Percentiles rank a stretch among this genome's conserved stretches.
Conservation (phyloP, 2,113 vertebrate species). For the Craseonycteris thonglongyai region DNA sequence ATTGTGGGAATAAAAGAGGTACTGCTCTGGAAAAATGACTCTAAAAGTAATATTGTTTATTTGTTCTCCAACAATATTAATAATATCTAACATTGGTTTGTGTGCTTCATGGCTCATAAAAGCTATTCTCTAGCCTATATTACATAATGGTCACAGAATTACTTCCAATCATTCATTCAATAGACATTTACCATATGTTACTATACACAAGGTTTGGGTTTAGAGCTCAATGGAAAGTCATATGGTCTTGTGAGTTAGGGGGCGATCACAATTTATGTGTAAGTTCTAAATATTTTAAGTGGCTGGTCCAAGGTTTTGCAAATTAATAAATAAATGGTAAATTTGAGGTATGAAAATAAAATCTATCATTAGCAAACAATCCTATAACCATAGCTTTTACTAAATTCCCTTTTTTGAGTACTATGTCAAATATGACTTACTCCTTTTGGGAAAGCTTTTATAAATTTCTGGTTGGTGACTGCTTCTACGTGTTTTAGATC, state of each 20-base stretch:
- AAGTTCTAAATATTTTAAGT: background rate
- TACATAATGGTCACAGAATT: background rate
- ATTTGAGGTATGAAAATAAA: background rate
- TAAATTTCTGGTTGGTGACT: background rate
- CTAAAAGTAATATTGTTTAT: background rate
- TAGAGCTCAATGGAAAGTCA: background rate
- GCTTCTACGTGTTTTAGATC: background rate
- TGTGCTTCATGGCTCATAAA: background rate
- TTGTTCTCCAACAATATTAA: background rate
- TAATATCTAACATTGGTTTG: background rate
- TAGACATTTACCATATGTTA: background rate
- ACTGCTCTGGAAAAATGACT: background rate
- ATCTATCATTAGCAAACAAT: background rate
- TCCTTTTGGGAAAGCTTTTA: background rate
- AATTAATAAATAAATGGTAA: background rate
- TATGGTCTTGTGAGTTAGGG: background rate
- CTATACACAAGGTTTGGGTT: background rate
- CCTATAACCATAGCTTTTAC: background rate
- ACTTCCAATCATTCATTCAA: background rate
- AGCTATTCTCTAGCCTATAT: background rate
- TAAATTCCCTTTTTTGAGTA: background rate
- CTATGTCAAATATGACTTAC: background rate
- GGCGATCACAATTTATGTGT: background rate
- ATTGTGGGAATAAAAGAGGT: background rate
- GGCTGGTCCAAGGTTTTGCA: background rate